phyloP scores from a whole-genome alignment of 37 sponge, comb jelly and placozoan species.

The Cladorhizidae sp. region DNA sequence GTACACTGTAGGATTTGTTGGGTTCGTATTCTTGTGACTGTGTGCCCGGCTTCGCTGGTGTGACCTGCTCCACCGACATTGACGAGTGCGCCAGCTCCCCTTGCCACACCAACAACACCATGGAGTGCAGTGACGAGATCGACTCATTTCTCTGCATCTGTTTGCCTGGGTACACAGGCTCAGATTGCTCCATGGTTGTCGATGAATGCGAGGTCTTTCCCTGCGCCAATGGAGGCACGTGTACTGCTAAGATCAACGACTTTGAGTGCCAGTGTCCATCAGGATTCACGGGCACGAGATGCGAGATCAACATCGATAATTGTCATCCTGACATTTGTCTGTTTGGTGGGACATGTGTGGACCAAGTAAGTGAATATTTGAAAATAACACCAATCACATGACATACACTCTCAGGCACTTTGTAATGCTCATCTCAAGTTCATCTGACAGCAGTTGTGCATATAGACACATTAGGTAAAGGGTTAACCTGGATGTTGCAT shows the following conservation, averaged over 20 bases:
- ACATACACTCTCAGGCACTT: no score
- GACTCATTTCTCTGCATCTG: slow-evolving; percentile 26
- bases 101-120: slow-evolving; percentile 23
- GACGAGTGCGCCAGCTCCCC: slow-evolving; percentile 11
- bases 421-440: no score
- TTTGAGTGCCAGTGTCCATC: slow-evolving; percentile 25
- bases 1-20: no score
- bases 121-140: not conserved
- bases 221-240: slow-evolving; percentile 2
- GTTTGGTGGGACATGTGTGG: slow-evolving; percentile 39
- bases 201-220: slow-evolving; percentile 15
- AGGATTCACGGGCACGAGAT: slow-evolving; percentile 38
- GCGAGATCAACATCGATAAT: slow-evolving; percentile 15
- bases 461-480: no score
- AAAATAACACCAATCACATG: no score
- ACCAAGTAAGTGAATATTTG: slow-evolving; percentile 4
- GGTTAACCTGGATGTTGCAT: no score
- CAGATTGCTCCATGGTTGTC: slow-evolving; percentile 8
- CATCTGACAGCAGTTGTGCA: no score
- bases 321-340: slow-evolving; percentile 37
- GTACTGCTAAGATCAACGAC: not conserved
- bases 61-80: slow-evolving; percentile 3
- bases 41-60: slow-evolving; percentile 2
- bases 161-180: slow-evolving; percentile 28
- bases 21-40: slow-evolving; percentile 8